phyloP scores from a whole-genome alignment of 2,113 vertebrate genomes.

The Herpailurus yagouaroundi region DNA sequence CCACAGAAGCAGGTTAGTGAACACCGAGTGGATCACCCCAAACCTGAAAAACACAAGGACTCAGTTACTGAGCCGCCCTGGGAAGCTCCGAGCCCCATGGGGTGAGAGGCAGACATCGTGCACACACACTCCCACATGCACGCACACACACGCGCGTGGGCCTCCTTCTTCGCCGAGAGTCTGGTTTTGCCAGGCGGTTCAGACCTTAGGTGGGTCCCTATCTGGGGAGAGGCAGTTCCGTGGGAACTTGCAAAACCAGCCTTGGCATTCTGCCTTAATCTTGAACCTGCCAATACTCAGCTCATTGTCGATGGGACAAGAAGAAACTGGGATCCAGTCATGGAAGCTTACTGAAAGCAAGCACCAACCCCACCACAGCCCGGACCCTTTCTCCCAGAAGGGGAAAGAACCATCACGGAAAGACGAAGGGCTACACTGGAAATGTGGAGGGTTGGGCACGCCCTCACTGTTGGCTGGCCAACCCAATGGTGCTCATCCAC shows the following conservation, averaged over 20 bases:
- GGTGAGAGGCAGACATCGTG: rapidly evolving
- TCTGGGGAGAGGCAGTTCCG: neutral
- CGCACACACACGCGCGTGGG: rapidly evolving
- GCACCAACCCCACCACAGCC: neutral
- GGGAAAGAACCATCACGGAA: neutral
- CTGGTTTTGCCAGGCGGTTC: neutral
- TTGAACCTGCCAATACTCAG: neutral
- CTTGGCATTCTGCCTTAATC: neutral
- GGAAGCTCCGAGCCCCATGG: rapidly evolving
- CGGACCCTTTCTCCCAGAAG: neutral
- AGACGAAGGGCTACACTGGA: rapidly evolving
- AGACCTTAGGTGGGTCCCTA: neutral
- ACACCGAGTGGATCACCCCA: constrained; percentile 97
- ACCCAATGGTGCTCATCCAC: neutral
- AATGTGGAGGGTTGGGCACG: rapidly evolving
- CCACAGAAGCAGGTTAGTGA: constrained; percentile 98
- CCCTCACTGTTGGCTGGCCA: neutral
- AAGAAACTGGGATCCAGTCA: neutral
- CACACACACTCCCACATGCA: rapidly evolving
- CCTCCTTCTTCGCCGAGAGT: neutral
- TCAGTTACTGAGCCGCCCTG: neutral
- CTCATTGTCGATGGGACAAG: neutral
- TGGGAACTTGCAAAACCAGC: neutral
- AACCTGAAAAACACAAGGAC: constrained; percentile 88
- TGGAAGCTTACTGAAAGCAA: neutral